Percentiles rank a stretch among this genome's conserved stretches.
Conservation (phyloP, 2,113 vertebrate genomes). For the Crotalus horridus region DNA sequence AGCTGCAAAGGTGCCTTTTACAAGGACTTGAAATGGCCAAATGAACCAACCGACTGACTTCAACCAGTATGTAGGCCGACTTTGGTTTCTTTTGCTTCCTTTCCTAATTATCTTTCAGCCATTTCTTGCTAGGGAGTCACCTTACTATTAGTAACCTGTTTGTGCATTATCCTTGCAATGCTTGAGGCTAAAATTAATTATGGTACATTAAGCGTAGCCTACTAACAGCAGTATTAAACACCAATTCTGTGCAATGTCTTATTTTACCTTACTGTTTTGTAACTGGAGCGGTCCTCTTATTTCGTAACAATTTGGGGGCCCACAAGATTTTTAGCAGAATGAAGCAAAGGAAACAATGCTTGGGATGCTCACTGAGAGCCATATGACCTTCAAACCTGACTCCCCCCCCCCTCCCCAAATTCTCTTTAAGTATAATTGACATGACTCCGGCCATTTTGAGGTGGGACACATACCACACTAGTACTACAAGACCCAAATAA, state of each 20-base stretch:
- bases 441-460: background rate
- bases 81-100: background rate
- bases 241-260: background rate
- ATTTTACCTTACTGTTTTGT: constrained; percentile 6
- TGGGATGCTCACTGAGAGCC: background rate
- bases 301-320: background rate
- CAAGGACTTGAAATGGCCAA: constrained; percentile 69
- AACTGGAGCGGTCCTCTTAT: background rate
- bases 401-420: background rate
- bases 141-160: background rate
- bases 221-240: constrained; percentile 11
- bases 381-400: background rate
- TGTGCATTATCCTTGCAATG: background rate
- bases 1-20: constrained; percentile 73
- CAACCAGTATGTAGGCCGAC: background rate
- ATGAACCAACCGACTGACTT: constrained; percentile 63
- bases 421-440: background rate
- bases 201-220: constrained; percentile 16
- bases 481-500: background rate
- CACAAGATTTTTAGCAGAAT: background rate
- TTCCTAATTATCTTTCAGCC: background rate
- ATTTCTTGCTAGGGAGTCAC: background rate
- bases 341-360: background rate
- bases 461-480: background rate
- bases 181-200: background rate